These are phyloP conservation scores for Hybognathus amarus DNA, from an alignment of 2,797 vertebrate genomes.

Conservation along the genomic window DNA sequence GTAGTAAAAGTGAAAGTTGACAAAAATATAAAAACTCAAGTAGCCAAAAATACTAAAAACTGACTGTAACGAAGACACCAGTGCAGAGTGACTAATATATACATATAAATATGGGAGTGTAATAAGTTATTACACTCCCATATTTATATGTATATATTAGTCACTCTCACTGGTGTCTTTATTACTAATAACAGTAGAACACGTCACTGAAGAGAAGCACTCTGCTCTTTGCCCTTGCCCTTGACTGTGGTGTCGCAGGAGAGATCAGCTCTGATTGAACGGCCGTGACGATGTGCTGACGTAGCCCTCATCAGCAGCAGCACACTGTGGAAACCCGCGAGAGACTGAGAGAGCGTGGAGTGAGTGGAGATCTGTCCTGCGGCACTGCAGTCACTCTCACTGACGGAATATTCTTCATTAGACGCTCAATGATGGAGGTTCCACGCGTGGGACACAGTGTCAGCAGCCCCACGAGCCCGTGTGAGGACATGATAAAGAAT, in stretches of 20 bases:
- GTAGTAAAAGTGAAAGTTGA: too few species aligned
- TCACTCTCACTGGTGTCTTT: too few species aligned
- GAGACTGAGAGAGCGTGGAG: constrained; percentile 42
- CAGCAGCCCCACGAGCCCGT: constrained; percentile 85
- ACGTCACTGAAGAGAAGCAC: background rate
- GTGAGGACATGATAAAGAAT: constrained; percentile 88
- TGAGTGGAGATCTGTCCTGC: constrained; percentile 64
- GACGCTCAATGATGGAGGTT: constrained; percentile 78
- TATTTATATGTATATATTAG: too few species aligned
- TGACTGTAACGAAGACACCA: too few species aligned
- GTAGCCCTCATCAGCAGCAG: constrained; percentile 47
- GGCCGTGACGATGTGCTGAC: constrained; percentile 64
- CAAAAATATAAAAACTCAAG: too few species aligned
- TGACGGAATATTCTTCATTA: constrained; percentile 11
- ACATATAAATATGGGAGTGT: background rate
- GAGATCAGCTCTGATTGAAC: constrained; percentile 41
- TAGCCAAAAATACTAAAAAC: too few species aligned
- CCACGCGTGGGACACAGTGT: constrained; percentile 80
- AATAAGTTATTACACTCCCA: too few species aligned
- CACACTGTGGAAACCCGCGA: constrained; percentile 49
- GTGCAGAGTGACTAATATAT: background rate
- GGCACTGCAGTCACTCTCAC: constrained; percentile 43
- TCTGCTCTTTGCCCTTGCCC: constrained; percentile 39
- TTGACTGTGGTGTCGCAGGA: constrained; percentile 47
- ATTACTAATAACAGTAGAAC: background rate